Evolutionary conservation across 1,140 invertebrate species (phyloP).

Genomic region (Drosophila neocordata): DNA sequence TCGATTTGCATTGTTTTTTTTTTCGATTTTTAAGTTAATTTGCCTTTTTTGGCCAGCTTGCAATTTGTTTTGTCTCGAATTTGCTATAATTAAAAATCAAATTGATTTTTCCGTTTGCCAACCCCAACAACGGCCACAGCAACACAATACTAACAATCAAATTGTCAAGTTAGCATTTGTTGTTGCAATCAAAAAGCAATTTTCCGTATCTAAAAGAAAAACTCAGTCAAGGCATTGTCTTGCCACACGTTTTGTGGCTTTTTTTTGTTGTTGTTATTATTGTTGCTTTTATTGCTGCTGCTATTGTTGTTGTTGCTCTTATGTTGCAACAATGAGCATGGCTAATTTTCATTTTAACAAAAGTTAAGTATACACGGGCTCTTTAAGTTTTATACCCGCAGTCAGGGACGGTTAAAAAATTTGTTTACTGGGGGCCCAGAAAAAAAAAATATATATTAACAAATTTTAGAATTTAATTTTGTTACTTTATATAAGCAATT

Average conservation of each 20-base stretch:
- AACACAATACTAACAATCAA: constrained; percentile 53
- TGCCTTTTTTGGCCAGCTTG: constrained; percentile 62
- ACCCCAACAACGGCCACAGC: constrained; percentile 11
- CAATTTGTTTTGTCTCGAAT: constrained; percentile 77
- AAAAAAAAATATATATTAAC: no score
- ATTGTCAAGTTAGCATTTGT: constrained; percentile 64
- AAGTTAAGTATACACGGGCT: constrained; percentile 65
- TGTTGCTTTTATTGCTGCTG: constrained; percentile 39
- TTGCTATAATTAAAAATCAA: constrained; percentile 77
- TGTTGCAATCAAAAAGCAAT: constrained; percentile 76
- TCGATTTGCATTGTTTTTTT: constrained; percentile 14
- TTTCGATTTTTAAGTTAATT: constrained; percentile 46
- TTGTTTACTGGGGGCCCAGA: neutral
- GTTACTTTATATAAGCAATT: no score
- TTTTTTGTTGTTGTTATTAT: constrained; percentile 44
- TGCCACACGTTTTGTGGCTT: constrained; percentile 69
- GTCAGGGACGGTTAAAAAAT: neutral
- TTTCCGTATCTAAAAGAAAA: constrained; percentile 65
- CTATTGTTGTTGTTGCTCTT: constrained; percentile 52
- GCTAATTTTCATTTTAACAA: constrained; percentile 79
- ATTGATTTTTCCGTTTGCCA: constrained; percentile 69
- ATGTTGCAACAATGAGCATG: constrained; percentile 78
- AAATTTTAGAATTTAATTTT: no score
- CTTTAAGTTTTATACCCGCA: constrained; percentile 56
- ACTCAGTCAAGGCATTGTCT: constrained; percentile 78